Conservation (phyloP, 2,797 vertebrate species). For the Rhyacichthys aspro region DNA sequence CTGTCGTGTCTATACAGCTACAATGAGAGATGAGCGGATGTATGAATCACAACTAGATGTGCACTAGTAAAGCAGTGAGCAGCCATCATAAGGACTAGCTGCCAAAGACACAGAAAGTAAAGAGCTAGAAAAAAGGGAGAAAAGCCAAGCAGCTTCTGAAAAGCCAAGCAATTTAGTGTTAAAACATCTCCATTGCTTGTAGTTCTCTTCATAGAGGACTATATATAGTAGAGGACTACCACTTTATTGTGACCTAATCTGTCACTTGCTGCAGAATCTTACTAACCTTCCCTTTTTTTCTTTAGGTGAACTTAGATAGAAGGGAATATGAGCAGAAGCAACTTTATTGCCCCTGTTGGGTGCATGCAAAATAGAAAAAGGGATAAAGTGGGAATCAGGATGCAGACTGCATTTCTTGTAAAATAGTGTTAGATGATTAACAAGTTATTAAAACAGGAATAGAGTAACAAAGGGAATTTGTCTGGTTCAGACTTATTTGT, state of each 20-base stretch:
- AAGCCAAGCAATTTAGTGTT: not conserved
- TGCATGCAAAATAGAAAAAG: conserved; percentile 59
- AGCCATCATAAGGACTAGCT: conserved; percentile 41
- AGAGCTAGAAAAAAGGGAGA: conserved; percentile 17
- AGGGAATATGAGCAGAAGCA: conserved; percentile 76
- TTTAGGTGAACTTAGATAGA: conserved; percentile 83
- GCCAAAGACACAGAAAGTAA: conserved; percentile 14
- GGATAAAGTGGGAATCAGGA: conserved; percentile 37
- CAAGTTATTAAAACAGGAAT: not conserved
- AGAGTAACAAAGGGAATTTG: not conserved
- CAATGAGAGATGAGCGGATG: conserved; percentile 31
- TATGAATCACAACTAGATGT: conserved; percentile 34
- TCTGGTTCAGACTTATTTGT: no score
- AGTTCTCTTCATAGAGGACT: no score
- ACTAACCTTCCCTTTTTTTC: conserved; percentile 86
- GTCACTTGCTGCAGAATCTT: conserved; percentile 16
- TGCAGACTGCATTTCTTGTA: conserved; percentile 16
- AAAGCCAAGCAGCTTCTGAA: conserved; percentile 25
- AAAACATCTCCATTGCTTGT: no score
- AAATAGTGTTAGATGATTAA: not conserved
- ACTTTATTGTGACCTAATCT: not conserved
- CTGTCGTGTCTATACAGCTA: conserved; percentile 25
- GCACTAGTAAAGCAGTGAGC: conserved; percentile 37
- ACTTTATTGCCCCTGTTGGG: conserved; percentile 81
- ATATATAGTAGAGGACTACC: no score